phyloP scores from a whole-genome alignment of 2,888 invertebrate species.

The Salpingus planirostris region DNA sequence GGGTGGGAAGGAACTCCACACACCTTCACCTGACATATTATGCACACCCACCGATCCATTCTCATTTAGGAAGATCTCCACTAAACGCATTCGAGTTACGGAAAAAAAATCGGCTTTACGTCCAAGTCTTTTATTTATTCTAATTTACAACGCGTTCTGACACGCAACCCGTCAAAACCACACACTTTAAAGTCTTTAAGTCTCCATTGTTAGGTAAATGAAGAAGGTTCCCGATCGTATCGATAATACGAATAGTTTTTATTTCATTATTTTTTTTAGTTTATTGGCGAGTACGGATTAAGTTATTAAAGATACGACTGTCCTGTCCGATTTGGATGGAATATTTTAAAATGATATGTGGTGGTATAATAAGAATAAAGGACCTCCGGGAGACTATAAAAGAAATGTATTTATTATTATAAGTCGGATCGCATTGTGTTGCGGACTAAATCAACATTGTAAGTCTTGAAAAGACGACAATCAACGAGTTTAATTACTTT shows the following conservation, averaged over 20 bases:
- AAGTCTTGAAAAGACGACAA: constrained; percentile 27
- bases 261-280: no score
- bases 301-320: constrained; percentile 10
- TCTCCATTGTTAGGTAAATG: no score
- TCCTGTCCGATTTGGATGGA: no score
- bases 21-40: constrained; percentile 19
- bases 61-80: constrained; percentile 10
- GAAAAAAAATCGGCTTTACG: no score
- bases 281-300: constrained; percentile 5
- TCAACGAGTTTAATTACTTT: constrained; percentile 28
- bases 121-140: no score
- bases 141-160: no score
- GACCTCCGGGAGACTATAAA: no score
- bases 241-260: no score
- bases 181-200: no score
- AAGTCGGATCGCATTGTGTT: constrained; percentile 22
- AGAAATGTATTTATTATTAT: constrained; percentile 21
- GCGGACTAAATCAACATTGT: constrained; percentile 25
- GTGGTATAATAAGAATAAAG: constrained; percentile 4
- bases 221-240: no score
- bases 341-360: constrained; percentile 9
- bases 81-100: constrained; percentile 13
- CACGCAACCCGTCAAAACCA: no score
- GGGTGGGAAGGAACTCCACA: constrained; percentile 16
- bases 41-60: constrained; percentile 15